phyloP scores from a whole-genome alignment of 1,140 invertebrate species.

The Eriocheir sinensis region DNA sequence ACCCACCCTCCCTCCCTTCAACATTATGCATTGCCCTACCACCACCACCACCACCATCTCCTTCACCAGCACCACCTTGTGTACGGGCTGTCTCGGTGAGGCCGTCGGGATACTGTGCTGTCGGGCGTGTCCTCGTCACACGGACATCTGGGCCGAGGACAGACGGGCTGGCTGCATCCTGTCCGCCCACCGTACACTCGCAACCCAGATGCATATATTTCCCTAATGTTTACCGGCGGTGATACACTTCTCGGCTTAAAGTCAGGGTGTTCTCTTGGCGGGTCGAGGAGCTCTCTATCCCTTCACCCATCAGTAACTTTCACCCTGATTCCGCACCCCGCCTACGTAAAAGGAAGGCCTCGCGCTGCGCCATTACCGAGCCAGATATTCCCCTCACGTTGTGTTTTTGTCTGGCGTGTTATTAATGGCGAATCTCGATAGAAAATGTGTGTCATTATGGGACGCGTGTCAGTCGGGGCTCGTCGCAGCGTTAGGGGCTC shows the following conservation, averaged over 20 bases:
- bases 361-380: too few species aligned
- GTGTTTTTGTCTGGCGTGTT: background rate
- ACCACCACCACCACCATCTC: too few species aligned
- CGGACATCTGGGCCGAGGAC: background rate
- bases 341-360: too few species aligned
- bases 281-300: too few species aligned
- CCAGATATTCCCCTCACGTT: background rate
- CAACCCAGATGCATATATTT: slow-evolving; percentile 26
- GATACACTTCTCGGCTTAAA: background rate
- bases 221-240: background rate
- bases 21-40: too few species aligned
- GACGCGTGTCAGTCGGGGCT: background rate
- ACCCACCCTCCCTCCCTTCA: background rate
- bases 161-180: slow-evolving; percentile 17
- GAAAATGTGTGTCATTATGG: slow-evolving; percentile 31
- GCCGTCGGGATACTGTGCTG: background rate
- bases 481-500: background rate
- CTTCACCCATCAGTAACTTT: too few species aligned
- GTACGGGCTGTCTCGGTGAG: background rate
- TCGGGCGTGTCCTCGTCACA: slow-evolving; percentile 19
- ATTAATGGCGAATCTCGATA: background rate
- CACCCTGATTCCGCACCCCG: background rate
- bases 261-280: background rate
- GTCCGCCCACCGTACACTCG: background rate
- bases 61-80: background rate